These are phyloP conservation scores for Periophthalmus magnuspinnatus DNA, from an alignment of 2,797 vertebrate species.

Conservation along the genomic window DNA sequence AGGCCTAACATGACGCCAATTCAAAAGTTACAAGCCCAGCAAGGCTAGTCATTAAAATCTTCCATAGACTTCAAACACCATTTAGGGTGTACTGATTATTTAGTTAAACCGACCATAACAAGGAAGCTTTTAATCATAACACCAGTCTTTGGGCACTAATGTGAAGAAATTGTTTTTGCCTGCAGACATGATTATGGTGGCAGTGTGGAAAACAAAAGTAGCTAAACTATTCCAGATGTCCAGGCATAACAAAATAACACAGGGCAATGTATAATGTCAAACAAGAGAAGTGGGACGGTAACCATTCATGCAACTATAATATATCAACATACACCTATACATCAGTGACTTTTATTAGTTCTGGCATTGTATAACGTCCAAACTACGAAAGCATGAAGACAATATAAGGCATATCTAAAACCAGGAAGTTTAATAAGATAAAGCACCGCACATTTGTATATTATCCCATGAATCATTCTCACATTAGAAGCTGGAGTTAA, in stretches of 20 bases:
- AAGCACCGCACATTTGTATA: constrained; percentile 47
- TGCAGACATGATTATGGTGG: constrained; percentile 62
- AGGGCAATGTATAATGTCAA: constrained; percentile 51
- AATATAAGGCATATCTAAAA: background rate
- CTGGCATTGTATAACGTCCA: background rate
- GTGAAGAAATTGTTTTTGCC: constrained; percentile 68
- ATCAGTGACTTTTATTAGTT: constrained; percentile 29
- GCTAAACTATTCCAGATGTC: constrained; percentile 79
- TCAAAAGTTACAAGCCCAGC: constrained; percentile 49
- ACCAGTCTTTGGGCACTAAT: constrained; percentile 45
- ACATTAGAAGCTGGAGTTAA: constrained; percentile 51
- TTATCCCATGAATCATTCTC: constrained; percentile 49
- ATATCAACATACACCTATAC: constrained; percentile 11
- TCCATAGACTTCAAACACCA: constrained; percentile 27
- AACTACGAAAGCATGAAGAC: background rate
- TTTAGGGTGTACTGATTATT: constrained; percentile 44
- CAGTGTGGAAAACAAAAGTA: constrained; percentile 62
- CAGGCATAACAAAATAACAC: constrained; percentile 65
- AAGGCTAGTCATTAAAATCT: constrained; percentile 51
- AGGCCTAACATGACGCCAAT: constrained; percentile 38
- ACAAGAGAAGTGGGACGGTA: constrained; percentile 47
- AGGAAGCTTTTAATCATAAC: constrained; percentile 73
- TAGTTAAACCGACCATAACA: constrained; percentile 55
- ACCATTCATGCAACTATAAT: constrained; percentile 21
- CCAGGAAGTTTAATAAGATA: background rate